Conservation (phyloP, 2,888 invertebrate genomes). For the Empis livida region DNA sequence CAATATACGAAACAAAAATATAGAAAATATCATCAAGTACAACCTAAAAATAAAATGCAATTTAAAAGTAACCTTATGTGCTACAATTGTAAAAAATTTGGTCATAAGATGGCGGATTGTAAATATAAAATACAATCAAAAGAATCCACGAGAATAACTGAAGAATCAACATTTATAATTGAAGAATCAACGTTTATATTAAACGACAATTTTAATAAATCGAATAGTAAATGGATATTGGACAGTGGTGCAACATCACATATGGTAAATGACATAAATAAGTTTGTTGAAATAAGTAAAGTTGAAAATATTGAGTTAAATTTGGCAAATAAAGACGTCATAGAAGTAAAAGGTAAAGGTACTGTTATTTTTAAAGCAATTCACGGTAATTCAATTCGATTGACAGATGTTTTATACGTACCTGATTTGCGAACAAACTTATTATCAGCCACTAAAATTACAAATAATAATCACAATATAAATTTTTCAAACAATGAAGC, state of each 20-base stretch:
- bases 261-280: not conserved
- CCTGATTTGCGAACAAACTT: slow-evolving; percentile 2
- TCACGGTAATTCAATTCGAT: not conserved
- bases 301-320: not conserved
- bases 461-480: slow-evolving; percentile 1
- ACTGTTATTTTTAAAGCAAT: not conserved
- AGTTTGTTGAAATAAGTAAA: not conserved
- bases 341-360: not conserved
- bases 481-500: not conserved
- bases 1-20: no score
- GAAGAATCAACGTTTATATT: not conserved
- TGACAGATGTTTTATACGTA: slow-evolving; percentile 1
- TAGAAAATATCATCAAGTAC: no score
- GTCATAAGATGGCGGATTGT: no score
- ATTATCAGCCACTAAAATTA: slow-evolving; percentile 4
- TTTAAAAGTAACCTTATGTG: no score
- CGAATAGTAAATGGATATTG: slow-evolving; percentile 4
- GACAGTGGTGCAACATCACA: slow-evolving; percentile 6
- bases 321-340: not conserved
- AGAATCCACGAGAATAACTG: no score
- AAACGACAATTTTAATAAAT: no score
- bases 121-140: no score
- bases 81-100: no score
- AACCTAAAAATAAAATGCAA: no score
- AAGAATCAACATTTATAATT: no score